Evolutionary conservation across 1,140 invertebrate species (phyloP).

Genomic region (Leptinotarsa undecemlineata): DNA sequence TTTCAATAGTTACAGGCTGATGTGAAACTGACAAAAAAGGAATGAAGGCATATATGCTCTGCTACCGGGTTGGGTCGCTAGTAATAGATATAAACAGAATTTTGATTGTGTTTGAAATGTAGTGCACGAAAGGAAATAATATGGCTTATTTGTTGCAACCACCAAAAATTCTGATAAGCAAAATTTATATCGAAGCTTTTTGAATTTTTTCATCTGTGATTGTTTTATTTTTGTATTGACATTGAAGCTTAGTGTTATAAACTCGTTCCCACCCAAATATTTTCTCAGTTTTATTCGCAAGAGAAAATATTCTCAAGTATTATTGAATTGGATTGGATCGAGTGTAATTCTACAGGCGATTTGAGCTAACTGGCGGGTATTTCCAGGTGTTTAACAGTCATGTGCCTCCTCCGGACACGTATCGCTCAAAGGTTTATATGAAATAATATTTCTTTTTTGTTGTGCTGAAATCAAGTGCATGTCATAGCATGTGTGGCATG

Average conservation of each 20-base stretch:
- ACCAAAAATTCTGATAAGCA: conserved; percentile 3
- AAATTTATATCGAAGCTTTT: conserved; percentile 16
- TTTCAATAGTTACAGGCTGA: too few species aligned
- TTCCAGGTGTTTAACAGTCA: conserved; percentile 91
- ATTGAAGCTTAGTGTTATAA: conserved; percentile 25
- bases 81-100: too few species aligned
- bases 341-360: conserved; percentile 27
- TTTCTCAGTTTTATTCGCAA: background rate
- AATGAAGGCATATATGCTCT: too few species aligned
- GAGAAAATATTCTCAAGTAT: background rate
- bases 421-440: conserved; percentile 81
- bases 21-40: too few species aligned
- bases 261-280: background rate
- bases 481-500: conserved; percentile 47
- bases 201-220: conserved; percentile 3
- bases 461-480: conserved; percentile 36
- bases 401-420: conserved; percentile 85
- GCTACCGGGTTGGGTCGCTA: too few species aligned
- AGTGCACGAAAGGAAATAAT: background rate
- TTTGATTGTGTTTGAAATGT: too few species aligned
- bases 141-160: conserved; percentile 8
- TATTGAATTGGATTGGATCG: conserved; percentile 7
- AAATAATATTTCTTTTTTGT: conserved; percentile 54
- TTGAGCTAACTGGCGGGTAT: conserved; percentile 52
- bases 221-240: conserved; percentile 24